Conservation (phyloP, 35 echinoderm and acorn worm genomes). For the Strongylocentrotus purpuratus region DNA sequence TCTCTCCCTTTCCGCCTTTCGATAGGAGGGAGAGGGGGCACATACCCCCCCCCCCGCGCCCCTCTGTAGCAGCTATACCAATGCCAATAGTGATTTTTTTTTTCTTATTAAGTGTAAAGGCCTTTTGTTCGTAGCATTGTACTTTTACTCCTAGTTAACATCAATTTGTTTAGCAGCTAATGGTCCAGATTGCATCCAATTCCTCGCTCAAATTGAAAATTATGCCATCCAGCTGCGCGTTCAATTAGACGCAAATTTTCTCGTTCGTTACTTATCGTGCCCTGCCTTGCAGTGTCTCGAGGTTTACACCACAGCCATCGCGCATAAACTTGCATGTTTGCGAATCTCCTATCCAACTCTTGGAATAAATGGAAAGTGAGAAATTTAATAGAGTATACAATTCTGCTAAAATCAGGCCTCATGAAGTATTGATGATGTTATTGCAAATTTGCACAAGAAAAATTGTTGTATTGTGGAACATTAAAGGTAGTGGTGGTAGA, state of each 20-base stretch:
- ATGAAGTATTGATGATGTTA: neutral
- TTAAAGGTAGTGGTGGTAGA: too few species aligned
- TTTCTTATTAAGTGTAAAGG: neutral
- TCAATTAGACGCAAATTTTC: neutral
- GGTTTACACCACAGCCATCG: neutral
- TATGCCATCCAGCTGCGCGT: conserved; percentile 5
- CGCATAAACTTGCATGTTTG: neutral
- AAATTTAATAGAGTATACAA: neutral
- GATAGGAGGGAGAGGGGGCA: too few species aligned
- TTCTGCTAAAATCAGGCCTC: neutral
- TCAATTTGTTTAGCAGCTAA: conserved; percentile 18
- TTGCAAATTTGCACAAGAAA: too few species aligned
- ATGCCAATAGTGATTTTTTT: neutral
- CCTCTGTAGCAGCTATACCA: neutral
- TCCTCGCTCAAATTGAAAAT: neutral
- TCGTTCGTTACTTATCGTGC: neutral
- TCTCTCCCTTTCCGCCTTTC: too few species aligned
- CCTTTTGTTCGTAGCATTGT: neutral
- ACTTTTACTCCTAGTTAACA: neutral
- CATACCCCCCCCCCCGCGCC: neutral
- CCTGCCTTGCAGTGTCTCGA: neutral
- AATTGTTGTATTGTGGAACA: too few species aligned
- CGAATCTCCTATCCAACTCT: neutral
- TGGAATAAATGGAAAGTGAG: neutral
- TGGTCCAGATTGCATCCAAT: neutral